These are phyloP conservation scores for Drosophila subpulchrella DNA, from an alignment of 1,140 invertebrate species.

Conservation along the genomic window DNA sequence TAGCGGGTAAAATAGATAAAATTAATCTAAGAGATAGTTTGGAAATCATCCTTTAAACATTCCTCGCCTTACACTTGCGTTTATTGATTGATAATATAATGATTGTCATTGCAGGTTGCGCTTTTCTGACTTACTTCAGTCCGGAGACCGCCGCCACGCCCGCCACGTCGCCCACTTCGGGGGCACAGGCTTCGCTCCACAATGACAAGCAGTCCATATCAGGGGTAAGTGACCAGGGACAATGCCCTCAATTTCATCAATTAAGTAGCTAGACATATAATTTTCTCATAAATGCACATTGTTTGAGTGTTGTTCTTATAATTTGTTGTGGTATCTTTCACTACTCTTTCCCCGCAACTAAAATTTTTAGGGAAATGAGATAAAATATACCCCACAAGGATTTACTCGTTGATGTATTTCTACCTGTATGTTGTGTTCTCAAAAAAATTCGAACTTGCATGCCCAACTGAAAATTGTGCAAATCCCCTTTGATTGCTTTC, in stretches of 20 bases:
- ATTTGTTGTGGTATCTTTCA: slow-evolving; percentile 9
- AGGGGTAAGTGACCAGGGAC: slow-evolving; percentile 91
- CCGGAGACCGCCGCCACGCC: slow-evolving; percentile 95
- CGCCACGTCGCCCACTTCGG: slow-evolving; percentile 68
- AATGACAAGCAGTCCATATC: slow-evolving; percentile 99
- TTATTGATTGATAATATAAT: slow-evolving; percentile 6
- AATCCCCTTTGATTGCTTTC: slow-evolving; percentile 22
- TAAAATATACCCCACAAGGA: not conserved
- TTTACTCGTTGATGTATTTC: not conserved
- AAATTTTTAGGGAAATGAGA: not conserved
- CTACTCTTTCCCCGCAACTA: not conserved
- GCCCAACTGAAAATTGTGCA: slow-evolving; percentile 13
- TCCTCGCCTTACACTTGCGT: not conserved
- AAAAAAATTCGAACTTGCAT: slow-evolving; percentile 31
- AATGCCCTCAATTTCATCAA: slow-evolving; percentile 2
- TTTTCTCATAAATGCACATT: slow-evolving; percentile 15
- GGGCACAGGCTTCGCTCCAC: slow-evolving; percentile 86
- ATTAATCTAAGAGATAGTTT: not conserved
- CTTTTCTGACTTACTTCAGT: slow-evolving; percentile 98
- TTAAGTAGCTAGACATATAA: slow-evolving; percentile 17
- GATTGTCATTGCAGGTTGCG: slow-evolving; percentile 90
- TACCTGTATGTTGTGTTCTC: not conserved
- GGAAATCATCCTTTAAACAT: not conserved
- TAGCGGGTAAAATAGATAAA: slow-evolving; percentile 4
- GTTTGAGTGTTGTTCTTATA: slow-evolving; percentile 15